Base-by-base conservation (phyloP, 64 coral and sea anemone genomes). In the Pocillopora verrucosa region DNA sequence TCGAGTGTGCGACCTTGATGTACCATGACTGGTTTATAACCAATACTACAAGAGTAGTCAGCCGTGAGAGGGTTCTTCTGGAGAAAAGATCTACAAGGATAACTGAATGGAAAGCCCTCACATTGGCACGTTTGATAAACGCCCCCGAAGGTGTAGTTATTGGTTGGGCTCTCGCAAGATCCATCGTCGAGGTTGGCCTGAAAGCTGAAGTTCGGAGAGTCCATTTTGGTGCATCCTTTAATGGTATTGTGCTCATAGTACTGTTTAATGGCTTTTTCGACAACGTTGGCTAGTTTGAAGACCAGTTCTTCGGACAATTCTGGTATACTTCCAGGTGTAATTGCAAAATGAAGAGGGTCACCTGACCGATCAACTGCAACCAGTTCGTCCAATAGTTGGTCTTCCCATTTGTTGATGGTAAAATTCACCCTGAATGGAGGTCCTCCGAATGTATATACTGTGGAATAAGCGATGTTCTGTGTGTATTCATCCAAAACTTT, bases 151-250 rank as follows among this genome's bases (percentile, higher is more conserved):
- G 95, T 98, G 59, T 89, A 98, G 61, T 98, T 98, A 36, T 87
- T 98, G 24, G 87, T 75, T 11, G 86, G 79, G 34, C 89, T 83
- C 22, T 92, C 79, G 86, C 95, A 98, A 19, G 95, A 94, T 56
- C 92, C 60, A 78, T 98, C 95, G 60, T 98, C 95, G 36, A 98
- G 68, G 76, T 94, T 89, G 4, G 95, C 95, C 87, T 98, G 95
- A 65, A 98, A 98, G 75, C 92, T 98, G 65, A 98, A 98, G 34
- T 98, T 94, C 13, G 92, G 95, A 65, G 95, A 98, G 30, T 79
- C 80, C 22, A 90, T 87, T 61, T 98, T 87, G 14, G 51, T 98
- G 64, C 95, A 98, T 37, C 95, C 95, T 83, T 88, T 98, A n/a
- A 98, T 92, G 16, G 67, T 79, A 82, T 98, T 98, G 74, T 94